Evolutionary conservation across 2,888 invertebrate genomes (phyloP), one percentile per base, ranked within the genome.

Genomic region (Cataglyphis rosenhaueri): DNA sequence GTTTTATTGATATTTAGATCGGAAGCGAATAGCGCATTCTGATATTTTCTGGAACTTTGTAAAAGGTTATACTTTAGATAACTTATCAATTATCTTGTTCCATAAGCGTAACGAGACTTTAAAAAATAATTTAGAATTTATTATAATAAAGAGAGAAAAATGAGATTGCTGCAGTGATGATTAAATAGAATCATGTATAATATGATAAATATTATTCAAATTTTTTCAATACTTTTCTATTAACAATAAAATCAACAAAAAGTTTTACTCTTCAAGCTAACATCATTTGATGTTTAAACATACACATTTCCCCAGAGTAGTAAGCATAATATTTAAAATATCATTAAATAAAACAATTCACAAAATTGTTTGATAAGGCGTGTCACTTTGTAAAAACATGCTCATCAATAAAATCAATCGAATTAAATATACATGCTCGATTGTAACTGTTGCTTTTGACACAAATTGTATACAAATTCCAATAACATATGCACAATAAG

Each of bases 41-140:
- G 38, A 44, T 75, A 52, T 41, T 38, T 52, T 29, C 8, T 18
- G 25, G 9, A 52, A 15, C 38, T 21, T 38, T 41, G 41, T 38
- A 21, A 41, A 38, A 38, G 55, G 35, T 76, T 35, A 25, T n/a
- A 61, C 55, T 76, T 62, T 21, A 66, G 76, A 76, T 76, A 66
- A 41, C 68, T 66, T 76, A 76, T 66, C 75, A 76, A 66, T 76
- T 76, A 76, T 66, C 55, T 76, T n/a, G 52, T 9, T 38, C 38
- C 25, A 8, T n/a, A 55, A 76, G 29, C 15, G 9, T 25, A 66
- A 66, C 8, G 15, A 38, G n/a, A 76, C 15, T 29, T 35, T 9
- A 25, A 76, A 8, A 5, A 18, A 52, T 35, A 66, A 38, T 35
- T 15, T 38, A 21, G 9, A 21, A n/a, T 38, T 38, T 38, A 3